phyloP scores from a whole-genome alignment of 2,888 invertebrate genomes.

The Ophion costatus region DNA sequence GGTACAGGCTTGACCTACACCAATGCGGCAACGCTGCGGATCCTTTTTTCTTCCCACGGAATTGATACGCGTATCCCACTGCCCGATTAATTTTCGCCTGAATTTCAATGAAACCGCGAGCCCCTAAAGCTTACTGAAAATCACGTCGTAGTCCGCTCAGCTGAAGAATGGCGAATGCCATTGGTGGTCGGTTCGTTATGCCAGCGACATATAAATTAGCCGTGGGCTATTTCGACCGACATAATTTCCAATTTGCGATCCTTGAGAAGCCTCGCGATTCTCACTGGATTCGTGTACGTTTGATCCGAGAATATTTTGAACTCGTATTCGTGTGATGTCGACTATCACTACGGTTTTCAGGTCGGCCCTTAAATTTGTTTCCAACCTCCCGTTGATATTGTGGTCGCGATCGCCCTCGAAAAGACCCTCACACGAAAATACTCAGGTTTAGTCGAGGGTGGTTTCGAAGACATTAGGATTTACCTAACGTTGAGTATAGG shows the following conservation, averaged over 20 bases:
- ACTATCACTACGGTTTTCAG: background rate
- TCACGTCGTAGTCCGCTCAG: background rate
- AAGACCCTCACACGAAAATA: background rate
- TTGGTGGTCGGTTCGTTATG: background rate
- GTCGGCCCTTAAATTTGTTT: background rate
- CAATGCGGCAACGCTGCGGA: conserved; percentile 67
- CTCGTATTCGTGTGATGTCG: background rate
- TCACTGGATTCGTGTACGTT: conserved; percentile 5
- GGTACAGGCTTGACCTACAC: conserved; percentile 67
- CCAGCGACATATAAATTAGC: conserved; percentile 2
- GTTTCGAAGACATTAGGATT: background rate
- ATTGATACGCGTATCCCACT: background rate
- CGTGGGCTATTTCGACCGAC: conserved; percentile 8
- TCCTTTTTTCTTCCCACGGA: conserved; percentile 31
- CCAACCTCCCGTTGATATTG: background rate
- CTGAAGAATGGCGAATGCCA: background rate
- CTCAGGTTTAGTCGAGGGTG: background rate
- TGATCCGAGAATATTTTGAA: no score
- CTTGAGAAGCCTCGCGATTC: conserved; percentile 21
- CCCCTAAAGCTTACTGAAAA: background rate
- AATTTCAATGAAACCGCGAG: background rate
- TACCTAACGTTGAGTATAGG: background rate
- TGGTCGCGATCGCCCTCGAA: background rate
- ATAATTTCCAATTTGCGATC: conserved; percentile 29
- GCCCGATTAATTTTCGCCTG: background rate